Evolutionary conservation across 1,140 invertebrate species (phyloP).

Genomic region (Cotesia vestalis): DNA sequence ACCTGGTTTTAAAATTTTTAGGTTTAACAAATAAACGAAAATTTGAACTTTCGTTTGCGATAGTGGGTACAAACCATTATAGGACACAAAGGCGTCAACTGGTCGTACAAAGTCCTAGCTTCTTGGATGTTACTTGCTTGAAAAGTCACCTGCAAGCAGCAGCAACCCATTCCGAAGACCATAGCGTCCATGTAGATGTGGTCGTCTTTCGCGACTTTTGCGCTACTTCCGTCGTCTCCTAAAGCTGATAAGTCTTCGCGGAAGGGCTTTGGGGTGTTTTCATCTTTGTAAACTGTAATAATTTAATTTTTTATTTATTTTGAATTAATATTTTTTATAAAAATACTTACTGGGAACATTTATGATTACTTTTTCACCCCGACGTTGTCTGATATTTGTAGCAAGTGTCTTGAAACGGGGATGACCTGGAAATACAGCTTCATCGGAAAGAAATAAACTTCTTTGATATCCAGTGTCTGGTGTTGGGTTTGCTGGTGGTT

Average conservation of each 20-base stretch:
- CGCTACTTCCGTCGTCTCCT: constrained; percentile 77
- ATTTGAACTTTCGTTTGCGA: constrained; percentile 13
- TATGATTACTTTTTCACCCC: constrained; percentile 95
- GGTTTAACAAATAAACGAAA: constrained; percentile 18
- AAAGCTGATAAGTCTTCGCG: constrained; percentile 74
- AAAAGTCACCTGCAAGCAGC: constrained; percentile 95
- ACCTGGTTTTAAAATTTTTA: constrained; percentile 22
- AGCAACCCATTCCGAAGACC: constrained; percentile 99
- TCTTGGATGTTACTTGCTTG: constrained; percentile 97
- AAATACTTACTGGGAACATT: constrained; percentile 87
- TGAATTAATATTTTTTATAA: neutral
- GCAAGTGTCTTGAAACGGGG: constrained; percentile 96
- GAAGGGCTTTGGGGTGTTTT: constrained; percentile 79
- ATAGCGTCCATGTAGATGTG: constrained; percentile 98
- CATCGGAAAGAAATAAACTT: constrained; percentile 95
- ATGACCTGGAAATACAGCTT: constrained; percentile 92
- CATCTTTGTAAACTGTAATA: constrained; percentile 86
- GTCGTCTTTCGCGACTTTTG: constrained; percentile 76
- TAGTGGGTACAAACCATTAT: constrained; percentile 81
- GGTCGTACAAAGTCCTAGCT: constrained; percentile 95
- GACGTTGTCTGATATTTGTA: constrained; percentile 88
- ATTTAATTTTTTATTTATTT: constrained; percentile 14
- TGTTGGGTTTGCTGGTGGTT: constrained; percentile 76
- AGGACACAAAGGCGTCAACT: constrained; percentile 95
- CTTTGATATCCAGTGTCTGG: constrained; percentile 80